Evolutionary conservation across 2,888 invertebrate species (phyloP), one percentile per base, ranked within the genome.

Genomic region (Cenopis cana): DNA sequence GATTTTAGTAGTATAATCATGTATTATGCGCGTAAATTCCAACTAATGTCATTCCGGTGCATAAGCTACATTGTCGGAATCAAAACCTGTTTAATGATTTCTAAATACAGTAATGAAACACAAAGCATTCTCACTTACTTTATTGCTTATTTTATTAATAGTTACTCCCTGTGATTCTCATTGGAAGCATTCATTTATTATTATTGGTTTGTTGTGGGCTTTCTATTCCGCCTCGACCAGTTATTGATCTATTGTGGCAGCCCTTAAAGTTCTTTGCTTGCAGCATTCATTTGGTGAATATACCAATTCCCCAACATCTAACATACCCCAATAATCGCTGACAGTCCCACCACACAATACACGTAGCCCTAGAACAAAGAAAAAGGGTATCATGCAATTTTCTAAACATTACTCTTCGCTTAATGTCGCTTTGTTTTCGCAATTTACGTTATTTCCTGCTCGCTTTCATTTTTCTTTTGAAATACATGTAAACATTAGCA

Each of bases 401-500:
- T 49, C 67, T 49, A 59, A 50, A 67, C 57, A 57, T 57, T 20
- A 62, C 50, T 62, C 24, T 29, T 49, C 36, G 33, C 36, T 67
- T 57, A 57, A 49, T 20, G 20, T 36, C 55, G 56, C 29, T 67
- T 67, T 67, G 56, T 67, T 67, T 67, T 50, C 29, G 20, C 65
- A 65, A 55, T 55, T 54, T 46, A 38, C n/a, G 46, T 1, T 17
- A 56, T 46, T 62, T 64, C 52, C 52, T 52, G 12, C 3, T 14
- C 52, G 36, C 52, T 52, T 20, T 52, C 62, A 10, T 8, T 29
- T 50, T 29, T 49, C 60, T 52, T 52, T 61, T 20, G 11, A 29
- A 61, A 36, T 14, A n/a, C n/a, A 20, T 9, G 59, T 62, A 52
- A 64, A 64, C n/a, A 50, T 18, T 18, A 36, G 12, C 33, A 62